Evolutionary conservation across 2,888 invertebrate genomes (phyloP).

Genomic region (Xiphydria camelus): DNA sequence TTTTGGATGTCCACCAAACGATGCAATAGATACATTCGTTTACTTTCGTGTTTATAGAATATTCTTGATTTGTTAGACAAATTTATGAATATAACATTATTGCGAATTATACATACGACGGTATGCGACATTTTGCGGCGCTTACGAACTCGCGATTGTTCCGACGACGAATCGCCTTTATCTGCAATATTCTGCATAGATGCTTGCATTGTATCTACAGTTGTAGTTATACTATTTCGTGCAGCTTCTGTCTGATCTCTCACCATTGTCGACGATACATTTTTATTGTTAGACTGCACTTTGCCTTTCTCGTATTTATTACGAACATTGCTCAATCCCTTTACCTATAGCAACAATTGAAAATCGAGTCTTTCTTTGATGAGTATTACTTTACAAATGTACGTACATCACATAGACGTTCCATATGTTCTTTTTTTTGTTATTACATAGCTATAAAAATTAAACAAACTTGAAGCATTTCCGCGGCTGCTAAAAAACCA

Average conservation of each 20-base stretch:
- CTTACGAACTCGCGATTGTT: constrained; percentile 21
- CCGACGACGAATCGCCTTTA: constrained; percentile 3
- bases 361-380: too few relatives aligned
- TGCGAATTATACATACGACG: constrained; percentile 18
- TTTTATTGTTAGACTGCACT: constrained; percentile 16
- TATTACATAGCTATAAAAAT: too few relatives aligned
- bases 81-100: background rate
- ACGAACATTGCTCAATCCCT: constrained; percentile 57
- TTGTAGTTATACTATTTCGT: background rate
- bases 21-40: too few relatives aligned
- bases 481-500: constrained; percentile 55
- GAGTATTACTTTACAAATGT: too few relatives aligned
- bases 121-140: constrained; percentile 28
- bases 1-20: too few relatives aligned
- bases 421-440: too few relatives aligned
- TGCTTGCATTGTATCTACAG: background rate
- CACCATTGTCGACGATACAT: constrained; percentile 2
- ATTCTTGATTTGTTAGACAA: background rate
- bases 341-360: constrained; percentile 35
- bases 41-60: too few relatives aligned
- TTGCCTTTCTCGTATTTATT: constrained; percentile 42
- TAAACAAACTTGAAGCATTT: constrained; percentile 49
- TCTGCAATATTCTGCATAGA: background rate
- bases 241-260: background rate
- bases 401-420: too few relatives aligned